These are phyloP conservation scores for Nesometra sesokonis DNA, from an alignment of 35 echinoderm and acorn worm genomes.

Conservation along the genomic window DNA sequence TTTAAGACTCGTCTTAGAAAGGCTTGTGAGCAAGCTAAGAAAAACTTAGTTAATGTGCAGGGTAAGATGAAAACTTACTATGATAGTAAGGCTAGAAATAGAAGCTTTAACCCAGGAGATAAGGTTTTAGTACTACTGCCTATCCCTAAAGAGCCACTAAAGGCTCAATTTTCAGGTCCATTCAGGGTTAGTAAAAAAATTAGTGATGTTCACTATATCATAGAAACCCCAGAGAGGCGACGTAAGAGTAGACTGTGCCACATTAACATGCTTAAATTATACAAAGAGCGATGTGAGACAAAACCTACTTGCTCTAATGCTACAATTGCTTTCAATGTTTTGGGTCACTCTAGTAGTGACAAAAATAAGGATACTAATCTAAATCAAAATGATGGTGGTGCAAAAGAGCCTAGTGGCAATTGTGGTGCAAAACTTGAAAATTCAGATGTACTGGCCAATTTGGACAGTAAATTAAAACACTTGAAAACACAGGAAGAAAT, in stretches of 20 bases:
- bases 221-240: conserved; percentile 37
- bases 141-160: conserved; percentile 13
- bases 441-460: neutral
- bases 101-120: conserved; percentile 35
- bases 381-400: no score
- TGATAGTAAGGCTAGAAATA: conserved; percentile 38
- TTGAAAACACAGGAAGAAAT: no score
- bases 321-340: no score
- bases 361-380: no score
- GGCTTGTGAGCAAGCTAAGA: conserved; percentile 36
- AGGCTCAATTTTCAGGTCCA: conserved; percentile 46
- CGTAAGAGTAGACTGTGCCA: conserved; percentile 42
- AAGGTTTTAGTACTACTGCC: conserved; percentile 45
- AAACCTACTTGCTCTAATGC: no score
- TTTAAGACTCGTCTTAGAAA: conserved; percentile 36
- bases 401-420: no score
- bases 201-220: conserved; percentile 39
- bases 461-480: no score
- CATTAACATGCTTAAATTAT: conserved; percentile 48
- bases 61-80: conserved; percentile 49
- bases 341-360: no score
- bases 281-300: conserved; percentile 19
- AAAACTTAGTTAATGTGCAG: conserved; percentile 32
- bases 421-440: no score
- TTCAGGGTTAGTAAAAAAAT: conserved; percentile 32